Conservation (phyloP, 2,113 vertebrate species). For the Podarcis raffonei region DNA sequence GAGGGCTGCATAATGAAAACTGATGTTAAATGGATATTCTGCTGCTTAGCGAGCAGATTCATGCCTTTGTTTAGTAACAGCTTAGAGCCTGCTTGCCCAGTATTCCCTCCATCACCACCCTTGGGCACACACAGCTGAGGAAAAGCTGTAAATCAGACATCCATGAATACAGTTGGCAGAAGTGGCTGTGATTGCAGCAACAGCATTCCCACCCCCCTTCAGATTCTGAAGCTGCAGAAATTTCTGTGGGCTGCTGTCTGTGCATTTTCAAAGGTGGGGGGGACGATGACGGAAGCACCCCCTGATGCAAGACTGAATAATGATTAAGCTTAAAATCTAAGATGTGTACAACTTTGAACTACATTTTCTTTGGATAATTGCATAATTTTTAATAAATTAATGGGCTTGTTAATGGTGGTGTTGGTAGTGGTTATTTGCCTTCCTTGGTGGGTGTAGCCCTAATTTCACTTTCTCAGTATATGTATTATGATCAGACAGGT, state of each 20-base stretch:
- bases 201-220: too few relatives aligned
- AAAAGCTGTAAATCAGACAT: not conserved
- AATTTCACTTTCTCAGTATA: too few relatives aligned
- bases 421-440: too few relatives aligned
- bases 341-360: not conserved
- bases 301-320: not conserved
- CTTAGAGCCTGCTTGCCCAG: not conserved
- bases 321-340: not conserved
- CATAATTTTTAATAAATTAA: too few relatives aligned
- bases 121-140: too few relatives aligned
- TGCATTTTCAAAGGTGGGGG: not conserved
- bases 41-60: not conserved
- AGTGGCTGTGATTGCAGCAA: not conserved
- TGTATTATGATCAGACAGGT: too few relatives aligned
- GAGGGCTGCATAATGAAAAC: not conserved
- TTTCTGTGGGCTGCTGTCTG: not conserved
- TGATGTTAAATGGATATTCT: not conserved
- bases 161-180: not conserved
- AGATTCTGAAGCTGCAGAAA: not conserved
- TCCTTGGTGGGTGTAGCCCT: too few relatives aligned
- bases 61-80: not conserved
- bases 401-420: too few relatives aligned
- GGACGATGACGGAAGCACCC: not conserved
- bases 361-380: not conserved
- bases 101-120: not conserved